These are phyloP conservation scores for Tyrannus savana DNA, from an alignment of 2,113 vertebrate genomes.

Conservation along the genomic window DNA sequence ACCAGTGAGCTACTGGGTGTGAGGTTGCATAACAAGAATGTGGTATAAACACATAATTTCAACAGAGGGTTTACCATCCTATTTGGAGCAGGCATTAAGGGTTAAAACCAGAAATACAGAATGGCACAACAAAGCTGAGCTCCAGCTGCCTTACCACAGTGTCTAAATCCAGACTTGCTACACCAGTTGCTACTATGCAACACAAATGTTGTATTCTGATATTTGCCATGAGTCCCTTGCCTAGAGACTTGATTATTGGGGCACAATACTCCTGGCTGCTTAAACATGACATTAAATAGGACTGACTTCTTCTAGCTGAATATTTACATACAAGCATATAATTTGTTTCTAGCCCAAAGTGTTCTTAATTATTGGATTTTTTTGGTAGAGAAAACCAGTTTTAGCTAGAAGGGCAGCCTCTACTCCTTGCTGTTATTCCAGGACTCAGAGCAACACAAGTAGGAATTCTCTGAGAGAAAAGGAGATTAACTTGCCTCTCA, in stretches of 20 bases:
- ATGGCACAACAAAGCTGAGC: background rate
- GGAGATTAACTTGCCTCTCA: background rate
- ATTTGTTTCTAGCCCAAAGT: background rate
- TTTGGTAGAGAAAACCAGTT: background rate
- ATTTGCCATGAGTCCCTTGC: background rate
- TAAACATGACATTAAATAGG: background rate
- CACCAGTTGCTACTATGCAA: background rate
- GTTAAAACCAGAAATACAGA: background rate
- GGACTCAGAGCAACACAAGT: background rate
- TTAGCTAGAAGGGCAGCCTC: background rate
- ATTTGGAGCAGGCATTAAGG: background rate
- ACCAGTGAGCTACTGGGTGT: background rate
- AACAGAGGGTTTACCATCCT: background rate
- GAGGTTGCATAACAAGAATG: background rate
- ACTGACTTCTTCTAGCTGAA: background rate
- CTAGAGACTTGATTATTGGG: background rate
- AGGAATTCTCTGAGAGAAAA: background rate
- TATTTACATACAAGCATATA: background rate
- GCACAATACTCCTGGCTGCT: background rate
- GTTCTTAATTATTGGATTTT: background rate
- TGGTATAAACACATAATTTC: background rate
- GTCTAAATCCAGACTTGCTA: background rate
- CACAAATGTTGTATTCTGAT: background rate
- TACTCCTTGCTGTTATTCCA: background rate
- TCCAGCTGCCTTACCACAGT: background rate